Evolutionary conservation across 1,140 invertebrate species (phyloP), one percentile per base, ranked within the genome.

Genomic region (Drosophila hydei): DNA sequence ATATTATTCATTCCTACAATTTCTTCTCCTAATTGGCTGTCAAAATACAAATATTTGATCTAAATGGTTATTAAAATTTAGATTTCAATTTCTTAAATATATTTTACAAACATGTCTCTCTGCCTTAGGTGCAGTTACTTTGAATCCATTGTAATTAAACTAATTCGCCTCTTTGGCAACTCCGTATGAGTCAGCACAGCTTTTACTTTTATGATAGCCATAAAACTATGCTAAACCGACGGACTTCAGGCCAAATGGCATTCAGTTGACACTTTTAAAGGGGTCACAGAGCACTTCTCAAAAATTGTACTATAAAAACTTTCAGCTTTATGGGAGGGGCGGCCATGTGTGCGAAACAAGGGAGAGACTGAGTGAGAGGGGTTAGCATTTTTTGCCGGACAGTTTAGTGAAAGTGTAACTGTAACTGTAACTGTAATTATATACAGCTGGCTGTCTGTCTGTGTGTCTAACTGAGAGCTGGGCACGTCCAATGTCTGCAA

Each of bases 361-460:
- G 36, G n/a, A 42, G 14, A 8, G 16, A 21, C 33, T 16, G 12
- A 11, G 4, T 4, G 6, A 16, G 62, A 40, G 21, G 25, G 8
- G 16, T 38, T 38, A n/a, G 30, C 27, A 33, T 51, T 33, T 18
- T 52, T 42, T 45, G 60, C 50, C 38, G 40, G 45, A 50, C 64
- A 72, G 62, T 72, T 72, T 52, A 85, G 80, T 85, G 81, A 85
- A 85, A 85, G 80, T 87, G 77, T 85, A 42, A 42, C 38, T 42
- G 30, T 33, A n/a, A n/a, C n/a, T n/a, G 30, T 33, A 85, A 87
- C 80, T 81, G 80, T 87, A 87, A 87, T 87, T 87, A 87, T 88
- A 87, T 83, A 83, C 83, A 87, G 78, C 68, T 75, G 59, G 11
- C 63, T 60, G 71, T 69, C 56, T 69, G 58, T 62, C 18, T 75